These are phyloP conservation scores for Cyphomyrus discorhynchus DNA, from an alignment of 2,113 vertebrate genomes.

Conservation along the genomic window DNA sequence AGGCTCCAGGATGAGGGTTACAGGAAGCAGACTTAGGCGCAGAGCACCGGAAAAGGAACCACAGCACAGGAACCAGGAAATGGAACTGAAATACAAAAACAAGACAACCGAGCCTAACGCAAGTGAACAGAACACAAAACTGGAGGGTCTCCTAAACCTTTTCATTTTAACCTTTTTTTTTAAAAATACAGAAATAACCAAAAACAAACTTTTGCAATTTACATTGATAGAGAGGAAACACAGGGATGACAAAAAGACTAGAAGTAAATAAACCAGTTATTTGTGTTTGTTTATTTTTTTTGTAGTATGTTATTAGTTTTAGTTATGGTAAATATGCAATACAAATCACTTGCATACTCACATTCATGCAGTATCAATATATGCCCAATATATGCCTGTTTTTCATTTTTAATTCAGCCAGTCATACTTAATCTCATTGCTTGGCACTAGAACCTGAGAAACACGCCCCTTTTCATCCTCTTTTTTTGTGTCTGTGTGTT, in stretches of 20 bases:
- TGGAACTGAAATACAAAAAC: neutral
- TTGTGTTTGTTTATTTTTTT: neutral
- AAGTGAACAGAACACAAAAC: neutral
- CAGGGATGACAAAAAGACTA: neutral
- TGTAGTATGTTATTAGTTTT: neutral
- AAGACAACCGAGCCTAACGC: neutral
- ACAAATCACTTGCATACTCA: neutral
- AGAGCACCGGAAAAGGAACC: neutral
- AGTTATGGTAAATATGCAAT: neutral
- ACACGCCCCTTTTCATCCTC: neutral
- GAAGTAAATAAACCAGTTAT: neutral
- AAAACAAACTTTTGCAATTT: neutral
- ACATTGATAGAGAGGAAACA: neutral
- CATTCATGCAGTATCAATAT: neutral
- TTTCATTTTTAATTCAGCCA: conserved; percentile 6
- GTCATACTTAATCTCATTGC: neutral
- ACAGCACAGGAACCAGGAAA: neutral
- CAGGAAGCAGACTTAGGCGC: neutral
- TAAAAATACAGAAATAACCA: neutral
- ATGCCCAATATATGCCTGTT: neutral
- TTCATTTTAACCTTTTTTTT: neutral
- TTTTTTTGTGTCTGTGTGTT: neutral
- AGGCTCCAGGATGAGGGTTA: neutral
- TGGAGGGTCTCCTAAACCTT: neutral
- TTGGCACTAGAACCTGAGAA: neutral